Conservation (phyloP, 2,113 vertebrate genomes). For the Apus apus region DNA sequence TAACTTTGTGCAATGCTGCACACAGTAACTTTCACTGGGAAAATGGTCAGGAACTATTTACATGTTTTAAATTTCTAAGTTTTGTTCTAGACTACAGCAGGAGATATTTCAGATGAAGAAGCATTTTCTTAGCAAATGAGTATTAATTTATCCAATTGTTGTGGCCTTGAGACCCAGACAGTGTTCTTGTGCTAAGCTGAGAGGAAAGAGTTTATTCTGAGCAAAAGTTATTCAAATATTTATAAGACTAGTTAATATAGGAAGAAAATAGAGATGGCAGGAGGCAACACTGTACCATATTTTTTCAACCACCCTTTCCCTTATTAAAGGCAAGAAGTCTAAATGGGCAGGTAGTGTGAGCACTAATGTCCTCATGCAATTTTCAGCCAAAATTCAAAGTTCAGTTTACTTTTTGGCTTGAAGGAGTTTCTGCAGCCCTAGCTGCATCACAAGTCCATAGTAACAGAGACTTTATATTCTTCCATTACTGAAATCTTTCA, state of each 20-base stretch:
- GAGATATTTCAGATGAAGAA: conserved; percentile 74
- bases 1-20: conserved; percentile 62
- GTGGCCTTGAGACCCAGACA: conserved; percentile 72
- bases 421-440: background rate
- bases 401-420: background rate
- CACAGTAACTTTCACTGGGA: conserved; percentile 74
- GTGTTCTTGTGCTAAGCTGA: conserved; percentile 68
- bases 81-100: conserved; percentile 65
- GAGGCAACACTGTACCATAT: conserved; percentile 10
- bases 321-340: conserved; percentile 40
- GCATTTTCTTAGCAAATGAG: conserved; percentile 79
- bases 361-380: background rate
- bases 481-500: background rate
- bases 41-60: conserved; percentile 69
- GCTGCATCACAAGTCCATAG: background rate
- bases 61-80: conserved; percentile 61
- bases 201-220: conserved; percentile 76
- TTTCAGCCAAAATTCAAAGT: background rate
- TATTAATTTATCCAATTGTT: conserved; percentile 80
- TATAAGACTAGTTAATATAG: conserved; percentile 77
- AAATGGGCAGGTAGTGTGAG: background rate
- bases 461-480: background rate
- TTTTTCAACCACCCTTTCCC: conserved; percentile 9
- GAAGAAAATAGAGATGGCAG: conserved; percentile 76
- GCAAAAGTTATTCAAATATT: conserved; percentile 81